Conservation (phyloP, 2,888 invertebrate genomes). For the Euphydryas editha region DNA sequence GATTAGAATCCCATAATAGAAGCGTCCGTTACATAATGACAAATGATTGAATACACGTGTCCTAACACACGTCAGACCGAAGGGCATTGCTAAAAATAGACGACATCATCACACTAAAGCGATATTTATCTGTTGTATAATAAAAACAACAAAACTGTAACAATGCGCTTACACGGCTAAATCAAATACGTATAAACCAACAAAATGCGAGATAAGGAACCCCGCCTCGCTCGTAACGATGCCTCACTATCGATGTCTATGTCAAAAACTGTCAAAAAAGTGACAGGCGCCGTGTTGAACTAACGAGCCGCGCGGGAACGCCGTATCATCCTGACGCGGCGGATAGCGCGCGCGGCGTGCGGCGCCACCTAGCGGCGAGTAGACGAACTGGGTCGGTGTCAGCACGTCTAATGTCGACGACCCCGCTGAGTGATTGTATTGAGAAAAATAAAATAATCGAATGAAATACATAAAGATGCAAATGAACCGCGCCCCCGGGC, state of each 20-base stretch:
- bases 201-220: slow-evolving; percentile 72
- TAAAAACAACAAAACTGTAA: slow-evolving; percentile 64
- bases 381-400: slow-evolving; percentile 50
- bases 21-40: slow-evolving; percentile 9
- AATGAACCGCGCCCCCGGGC: slow-evolving; percentile 75
- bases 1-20: background rate
- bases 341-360: slow-evolving; percentile 29
- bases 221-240: slow-evolving; percentile 76
- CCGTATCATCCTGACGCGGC: slow-evolving; percentile 63
- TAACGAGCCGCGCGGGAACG: slow-evolving; percentile 73
- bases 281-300: slow-evolving; percentile 80
- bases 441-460: slow-evolving; percentile 53
- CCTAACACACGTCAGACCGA: slow-evolving; percentile 20
- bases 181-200: slow-evolving; percentile 64
- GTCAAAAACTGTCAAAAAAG: slow-evolving; percentile 81
- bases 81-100: slow-evolving; percentile 39
- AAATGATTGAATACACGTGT: slow-evolving; percentile 16
- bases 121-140: slow-evolving; percentile 57
- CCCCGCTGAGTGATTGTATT: slow-evolving; percentile 53
- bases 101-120: slow-evolving; percentile 36
- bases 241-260: slow-evolving; percentile 78
- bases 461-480: slow-evolving; percentile 75
- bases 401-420: slow-evolving; percentile 43
- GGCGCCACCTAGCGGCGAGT: slow-evolving; percentile 71
- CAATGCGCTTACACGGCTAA: slow-evolving; percentile 76